These are phyloP conservation scores for Sinohyriopsis cumingii DNA, from an alignment of 2,888 invertebrate genomes.

Conservation along the genomic window DNA sequence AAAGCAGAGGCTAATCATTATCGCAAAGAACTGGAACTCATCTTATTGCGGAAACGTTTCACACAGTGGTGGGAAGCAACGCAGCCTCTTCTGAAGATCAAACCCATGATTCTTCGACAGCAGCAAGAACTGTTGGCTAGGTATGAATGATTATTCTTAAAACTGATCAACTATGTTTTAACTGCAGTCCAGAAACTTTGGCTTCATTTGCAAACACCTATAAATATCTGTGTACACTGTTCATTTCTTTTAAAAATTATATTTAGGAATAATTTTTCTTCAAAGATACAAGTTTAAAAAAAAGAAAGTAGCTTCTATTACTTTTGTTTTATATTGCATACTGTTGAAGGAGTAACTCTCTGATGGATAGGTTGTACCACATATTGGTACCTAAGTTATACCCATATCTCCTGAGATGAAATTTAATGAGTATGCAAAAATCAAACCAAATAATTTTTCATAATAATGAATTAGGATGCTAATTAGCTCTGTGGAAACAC, in stretches of 20 bases:
- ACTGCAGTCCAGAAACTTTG: not conserved
- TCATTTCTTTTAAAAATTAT: no score
- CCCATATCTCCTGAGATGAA: no score
- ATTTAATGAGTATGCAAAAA: no score
- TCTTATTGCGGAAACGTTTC: constrained; percentile 42
- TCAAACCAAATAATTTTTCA: no score
- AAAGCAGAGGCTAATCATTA: constrained; percentile 46
- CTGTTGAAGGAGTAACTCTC: no score
- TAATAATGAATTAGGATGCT: no score
- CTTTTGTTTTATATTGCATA: no score
- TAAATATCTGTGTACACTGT: not conserved
- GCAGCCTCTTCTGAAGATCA: constrained; percentile 42
- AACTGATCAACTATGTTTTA: not conserved
- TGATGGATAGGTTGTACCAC: no score
- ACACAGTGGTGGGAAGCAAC: constrained; percentile 45
- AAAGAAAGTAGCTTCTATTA: no score
- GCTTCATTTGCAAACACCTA: not conserved
- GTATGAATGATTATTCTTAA: constrained; percentile 5
- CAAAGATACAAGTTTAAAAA: no score
- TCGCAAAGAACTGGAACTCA: constrained; percentile 38
- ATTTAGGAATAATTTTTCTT: no score
- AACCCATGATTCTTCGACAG: constrained; percentile 48
- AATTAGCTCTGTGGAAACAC: not conserved
- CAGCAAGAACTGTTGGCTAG: constrained; percentile 27
- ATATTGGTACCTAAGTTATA: no score